These are phyloP conservation scores for Ochotona curzoniae DNA, from an alignment of 2,113 vertebrate genomes.

Conservation along the genomic window DNA sequence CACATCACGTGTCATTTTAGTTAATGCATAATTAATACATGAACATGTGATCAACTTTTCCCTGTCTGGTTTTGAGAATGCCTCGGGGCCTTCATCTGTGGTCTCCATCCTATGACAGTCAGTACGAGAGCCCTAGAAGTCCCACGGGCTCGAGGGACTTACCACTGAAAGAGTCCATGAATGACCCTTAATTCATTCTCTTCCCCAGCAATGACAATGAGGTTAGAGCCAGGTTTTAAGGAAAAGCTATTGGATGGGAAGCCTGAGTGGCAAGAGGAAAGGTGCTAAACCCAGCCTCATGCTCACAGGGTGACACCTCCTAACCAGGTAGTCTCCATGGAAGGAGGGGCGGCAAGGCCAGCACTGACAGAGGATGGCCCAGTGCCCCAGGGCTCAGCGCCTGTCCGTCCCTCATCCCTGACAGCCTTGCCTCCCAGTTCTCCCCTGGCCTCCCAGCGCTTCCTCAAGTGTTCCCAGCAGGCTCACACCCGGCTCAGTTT, in stretches of 20 bases:
- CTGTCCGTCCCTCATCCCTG: conserved; percentile 63
- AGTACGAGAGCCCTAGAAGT: not conserved
- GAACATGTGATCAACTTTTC: not conserved
- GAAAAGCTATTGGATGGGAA: conserved; percentile 62
- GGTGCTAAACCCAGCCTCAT: conserved; percentile 72
- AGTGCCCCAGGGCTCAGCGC: conserved; percentile 70
- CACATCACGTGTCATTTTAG: not conserved
- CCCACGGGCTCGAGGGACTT: not conserved
- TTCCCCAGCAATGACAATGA: not conserved
- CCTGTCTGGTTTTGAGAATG: not conserved
- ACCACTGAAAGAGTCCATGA: not conserved
- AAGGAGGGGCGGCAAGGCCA: conserved; percentile 53
- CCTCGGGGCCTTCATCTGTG: not conserved
- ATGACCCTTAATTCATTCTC: not conserved
- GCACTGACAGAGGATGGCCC: conserved; percentile 61
- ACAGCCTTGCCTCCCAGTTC: conserved; percentile 57
- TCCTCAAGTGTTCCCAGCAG: conserved; percentile 60
- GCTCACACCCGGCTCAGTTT: not conserved
- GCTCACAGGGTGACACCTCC: conserved; percentile 75
- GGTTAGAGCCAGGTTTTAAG: conserved; percentile 69
- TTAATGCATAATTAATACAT: not conserved
- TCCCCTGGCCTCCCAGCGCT: conserved; percentile 51
- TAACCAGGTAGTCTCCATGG: conserved; percentile 60
- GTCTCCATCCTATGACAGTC: not conserved
- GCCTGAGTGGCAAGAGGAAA: conserved; percentile 68